Evolutionary conservation across 2,888 invertebrate species (phyloP), one percentile per base, ranked within the genome.

Genomic region (Cerceris rybyensis): DNA sequence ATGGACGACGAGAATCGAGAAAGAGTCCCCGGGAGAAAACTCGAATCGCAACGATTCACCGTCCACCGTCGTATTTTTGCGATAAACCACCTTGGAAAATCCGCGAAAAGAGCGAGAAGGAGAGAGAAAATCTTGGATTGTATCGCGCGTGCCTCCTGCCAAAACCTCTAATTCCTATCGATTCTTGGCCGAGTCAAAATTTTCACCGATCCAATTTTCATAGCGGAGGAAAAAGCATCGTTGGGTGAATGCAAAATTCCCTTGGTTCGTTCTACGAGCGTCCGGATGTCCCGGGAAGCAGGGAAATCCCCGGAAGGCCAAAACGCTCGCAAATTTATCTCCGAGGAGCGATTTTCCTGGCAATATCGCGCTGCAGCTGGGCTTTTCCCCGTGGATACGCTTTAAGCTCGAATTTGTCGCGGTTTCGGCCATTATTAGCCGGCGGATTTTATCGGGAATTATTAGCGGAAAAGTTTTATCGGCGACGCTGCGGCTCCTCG

Each of bases 371-470:
- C 43, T 58, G 16, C 80, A 61, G 70, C 73, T 63, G 65, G 52
- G 43, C 46, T 70, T 68, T 70, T 67, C 58, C 60, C 74, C 42
- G 17, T 50, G 69, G 63, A 76, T 43, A 1, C 52, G 54, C 43
- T 61, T 78, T 65, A 68, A 60, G 73, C 68, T 46, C 11, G 60
- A 84, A 78, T 78, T 78, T 78, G 82, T 78, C 75, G 60, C 61
- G 71, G 63, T 74, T 81, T 72, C 46, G 68, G 63, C 75, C 69
- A 75, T 82, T 82, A 84, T 82, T 80, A 84, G 72, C 70, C 46
- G 63, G 55, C 41, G 63, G 59, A 79, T 77, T 81, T 83, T 79
- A 83, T 83, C 78, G 65, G 68, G 75, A 72, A 68, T 77, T 83
- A 83, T 83, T 79, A 83, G 64, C 58, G 71, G 58, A 6, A 16